Percentiles rank a stretch among this genome's conserved stretches.
phyloP scores from a whole-genome alignment of 1,140 invertebrate genomes.

The Hycleus phaleratus region DNA sequence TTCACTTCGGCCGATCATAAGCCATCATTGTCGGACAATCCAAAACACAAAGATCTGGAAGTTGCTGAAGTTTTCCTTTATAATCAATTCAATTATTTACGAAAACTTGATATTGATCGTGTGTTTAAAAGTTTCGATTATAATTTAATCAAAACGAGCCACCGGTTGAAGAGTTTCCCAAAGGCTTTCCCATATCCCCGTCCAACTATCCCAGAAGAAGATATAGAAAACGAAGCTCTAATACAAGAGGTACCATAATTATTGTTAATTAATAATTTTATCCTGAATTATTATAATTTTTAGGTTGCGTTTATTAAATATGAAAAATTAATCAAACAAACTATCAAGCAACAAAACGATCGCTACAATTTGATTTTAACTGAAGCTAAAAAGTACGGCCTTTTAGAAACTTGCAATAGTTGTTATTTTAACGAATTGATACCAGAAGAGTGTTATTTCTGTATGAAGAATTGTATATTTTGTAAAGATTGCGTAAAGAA shows the following conservation, averaged over 20 bases:
- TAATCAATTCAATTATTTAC: conserved; percentile 25
- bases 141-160: conserved; percentile 23
- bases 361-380: conserved; percentile 28
- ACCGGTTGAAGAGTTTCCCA: conserved; percentile 20
- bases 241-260: conserved; percentile 40
- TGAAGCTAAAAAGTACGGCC: conserved; percentile 31
- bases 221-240: conserved; percentile 34
- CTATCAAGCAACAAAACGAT: conserved; percentile 34
- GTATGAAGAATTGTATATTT: conserved; percentile 51
- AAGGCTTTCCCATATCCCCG: conserved; percentile 29
- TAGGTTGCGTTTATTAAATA: conserved; percentile 46
- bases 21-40: conserved; percentile 3
- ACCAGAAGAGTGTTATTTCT: conserved; percentile 50
- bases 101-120: conserved; percentile 30
- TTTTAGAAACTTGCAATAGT: conserved; percentile 45
- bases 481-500: conserved; percentile 50
- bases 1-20: conserved; percentile 40
- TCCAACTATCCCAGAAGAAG: conserved; percentile 19
- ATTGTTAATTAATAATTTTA: not conserved
- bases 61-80: conserved; percentile 39
- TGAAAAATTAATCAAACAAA: conserved; percentile 40
- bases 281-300: conserved; percentile 1
- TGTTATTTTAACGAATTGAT: conserved; percentile 55
- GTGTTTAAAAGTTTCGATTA: conserved; percentile 24
- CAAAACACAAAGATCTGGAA: conserved; percentile 20